A percentile compares a stretch with the other conserved stretches of the same genome.
Conservation (phyloP, 2,113 vertebrate species). For the Spermophilus dauricus region DNA sequence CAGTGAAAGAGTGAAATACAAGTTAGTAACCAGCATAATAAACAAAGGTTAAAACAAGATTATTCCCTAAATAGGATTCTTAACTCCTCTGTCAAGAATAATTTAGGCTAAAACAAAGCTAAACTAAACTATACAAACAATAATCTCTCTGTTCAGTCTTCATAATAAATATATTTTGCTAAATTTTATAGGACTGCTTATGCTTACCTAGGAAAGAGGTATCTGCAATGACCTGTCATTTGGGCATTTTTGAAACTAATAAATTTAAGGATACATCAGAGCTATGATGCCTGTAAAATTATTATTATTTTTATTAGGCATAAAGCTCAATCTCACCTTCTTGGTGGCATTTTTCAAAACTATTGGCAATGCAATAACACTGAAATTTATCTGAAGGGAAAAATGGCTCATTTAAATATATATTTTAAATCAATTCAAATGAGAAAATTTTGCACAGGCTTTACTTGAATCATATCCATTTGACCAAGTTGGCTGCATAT, state of each 20-base stretch:
- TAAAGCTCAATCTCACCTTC: not conserved
- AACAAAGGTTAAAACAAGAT: not conserved
- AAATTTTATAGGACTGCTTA: not conserved
- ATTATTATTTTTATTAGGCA: not conserved
- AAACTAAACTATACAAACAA: not conserved
- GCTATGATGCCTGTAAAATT: not conserved
- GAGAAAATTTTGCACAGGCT: not conserved
- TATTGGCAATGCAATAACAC: not conserved
- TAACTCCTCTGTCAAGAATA: not conserved
- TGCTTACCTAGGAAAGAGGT: not conserved
- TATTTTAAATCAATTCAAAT: not conserved
- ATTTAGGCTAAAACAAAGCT: not conserved
- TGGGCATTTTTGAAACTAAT: not conserved
- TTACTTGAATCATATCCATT: no score
- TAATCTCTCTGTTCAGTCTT: not conserved
- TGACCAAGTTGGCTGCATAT: not conserved
- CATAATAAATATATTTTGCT: not conserved
- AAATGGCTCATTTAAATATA: slow-evolving; percentile 31
- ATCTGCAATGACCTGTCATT: not conserved
- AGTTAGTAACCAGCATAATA: not conserved
- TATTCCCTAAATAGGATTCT: not conserved
- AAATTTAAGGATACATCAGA: not conserved
- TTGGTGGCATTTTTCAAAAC: not conserved
- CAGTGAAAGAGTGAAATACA: not conserved
- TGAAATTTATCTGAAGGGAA: not conserved